phyloP scores from a whole-genome alignment of 2,888 invertebrate species.

The Sympetrum striolatum region DNA sequence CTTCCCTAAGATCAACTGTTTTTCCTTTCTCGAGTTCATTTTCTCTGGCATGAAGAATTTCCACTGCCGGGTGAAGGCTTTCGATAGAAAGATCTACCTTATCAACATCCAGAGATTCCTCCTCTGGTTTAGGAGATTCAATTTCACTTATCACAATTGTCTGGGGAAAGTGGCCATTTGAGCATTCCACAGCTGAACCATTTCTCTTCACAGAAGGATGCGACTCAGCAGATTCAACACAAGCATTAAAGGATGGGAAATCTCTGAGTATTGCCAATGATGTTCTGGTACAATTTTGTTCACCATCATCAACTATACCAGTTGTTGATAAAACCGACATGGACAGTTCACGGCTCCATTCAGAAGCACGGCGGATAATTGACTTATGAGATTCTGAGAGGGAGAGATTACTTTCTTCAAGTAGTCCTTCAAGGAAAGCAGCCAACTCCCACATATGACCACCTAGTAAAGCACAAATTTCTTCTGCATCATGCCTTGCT shows the following conservation, averaged over 20 bases:
- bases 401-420: constrained; percentile 51
- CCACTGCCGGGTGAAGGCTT: neutral
- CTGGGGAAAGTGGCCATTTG: neutral
- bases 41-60: neutral
- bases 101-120: neutral
- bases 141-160: neutral
- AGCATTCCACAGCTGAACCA: neutral
- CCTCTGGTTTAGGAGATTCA: neutral
- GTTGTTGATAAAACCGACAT: constrained; percentile 17
- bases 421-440: constrained; percentile 52
- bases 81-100: neutral
- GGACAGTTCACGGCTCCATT: constrained; percentile 39
- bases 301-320: neutral
- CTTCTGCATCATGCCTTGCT: constrained; percentile 45
- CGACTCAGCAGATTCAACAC: neutral
- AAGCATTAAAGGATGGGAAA: constrained; percentile 10
- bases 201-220: neutral
- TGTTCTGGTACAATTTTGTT: neutral
- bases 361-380: constrained; percentile 45
- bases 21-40: constrained; percentile 21
- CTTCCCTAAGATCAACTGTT: constrained; percentile 11
- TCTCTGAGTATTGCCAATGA: constrained; percentile 8
- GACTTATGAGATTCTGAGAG: constrained; percentile 50
- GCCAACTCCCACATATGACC: constrained; percentile 52
- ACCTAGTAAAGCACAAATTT: constrained; percentile 51